phyloP scores from a whole-genome alignment of 2,113 vertebrate species.

The Trachemys scripta region DNA sequence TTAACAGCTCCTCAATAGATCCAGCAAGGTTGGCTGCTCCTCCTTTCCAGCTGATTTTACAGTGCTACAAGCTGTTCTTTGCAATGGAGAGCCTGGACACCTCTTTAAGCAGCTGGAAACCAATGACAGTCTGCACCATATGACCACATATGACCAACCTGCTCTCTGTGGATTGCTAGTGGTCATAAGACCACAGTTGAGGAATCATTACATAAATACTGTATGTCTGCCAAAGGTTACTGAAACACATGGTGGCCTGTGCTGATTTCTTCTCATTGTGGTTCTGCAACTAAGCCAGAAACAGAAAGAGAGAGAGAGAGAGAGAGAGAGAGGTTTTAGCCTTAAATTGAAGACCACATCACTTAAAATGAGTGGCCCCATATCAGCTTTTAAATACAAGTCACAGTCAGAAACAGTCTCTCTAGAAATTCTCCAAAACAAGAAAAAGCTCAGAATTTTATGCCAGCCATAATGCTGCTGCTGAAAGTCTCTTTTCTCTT shows the following conservation, averaged over 20 bases:
- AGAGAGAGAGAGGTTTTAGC: not conserved
- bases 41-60: not conserved
- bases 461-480: not conserved
- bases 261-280: not conserved
- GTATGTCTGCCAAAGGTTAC: not conserved
- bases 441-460: not conserved
- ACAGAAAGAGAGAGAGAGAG: too few species aligned
- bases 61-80: not conserved
- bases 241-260: not conserved
- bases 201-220: slow-evolving; percentile 52
- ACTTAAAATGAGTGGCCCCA: not conserved
- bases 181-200: slow-evolving; percentile 51
- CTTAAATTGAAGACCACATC: not conserved
- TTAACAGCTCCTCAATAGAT: not conserved
- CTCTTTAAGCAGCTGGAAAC: not conserved
- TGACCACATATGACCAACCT: slow-evolving; percentile 43
- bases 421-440: not conserved
- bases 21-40: not conserved
- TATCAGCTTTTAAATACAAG: not conserved
- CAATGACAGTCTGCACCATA: slow-evolving; percentile 7
- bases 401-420: not conserved
- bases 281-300: not conserved
- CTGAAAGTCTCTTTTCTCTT: not conserved
- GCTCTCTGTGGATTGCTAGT: slow-evolving; percentile 34
- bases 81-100: slow-evolving; percentile 30